Conservation (phyloP, 37 sponge, comb jelly and placozoan genomes). For the Oscarella lobularis region DNA sequence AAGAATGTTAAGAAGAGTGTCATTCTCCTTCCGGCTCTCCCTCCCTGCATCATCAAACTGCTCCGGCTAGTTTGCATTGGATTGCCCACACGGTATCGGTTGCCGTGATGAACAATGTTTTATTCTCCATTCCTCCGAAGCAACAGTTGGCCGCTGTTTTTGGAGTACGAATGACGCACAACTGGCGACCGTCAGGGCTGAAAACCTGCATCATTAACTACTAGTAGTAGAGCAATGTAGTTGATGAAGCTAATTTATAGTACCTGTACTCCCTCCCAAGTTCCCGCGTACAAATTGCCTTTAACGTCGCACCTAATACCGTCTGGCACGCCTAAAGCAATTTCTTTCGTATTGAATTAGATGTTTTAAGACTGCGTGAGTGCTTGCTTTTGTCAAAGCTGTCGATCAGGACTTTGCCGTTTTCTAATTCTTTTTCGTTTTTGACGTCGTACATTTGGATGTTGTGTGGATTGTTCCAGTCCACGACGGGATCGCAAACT, state of each 20-base stretch:
- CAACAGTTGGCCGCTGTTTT: not conserved
- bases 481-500: not conserved
- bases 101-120: not conserved
- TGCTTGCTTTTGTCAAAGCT: too few relatives aligned
- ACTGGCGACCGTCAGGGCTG: not conserved
- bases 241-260: too few relatives aligned
- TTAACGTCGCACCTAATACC: not conserved
- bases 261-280: not conserved
- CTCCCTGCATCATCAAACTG: too few relatives aligned
- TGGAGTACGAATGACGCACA: not conserved
- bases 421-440: not conserved
- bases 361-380: too few relatives aligned
- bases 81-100: not conserved
- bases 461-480: not conserved
- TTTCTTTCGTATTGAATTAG: too few relatives aligned
- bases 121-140: not conserved
- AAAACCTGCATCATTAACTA: too few relatives aligned
- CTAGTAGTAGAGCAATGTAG: too few relatives aligned
- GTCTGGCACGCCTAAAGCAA: not conserved
- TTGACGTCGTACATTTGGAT: not conserved
- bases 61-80: too few relatives aligned
- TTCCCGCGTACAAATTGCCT: not conserved
- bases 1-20: too few relatives aligned
- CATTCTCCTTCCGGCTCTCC: too few relatives aligned
- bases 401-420: not conserved